Evolutionary conservation across 2,113 vertebrate species (phyloP), one percentile per base, ranked within the genome.

Genomic region (Columba janthina): DNA sequence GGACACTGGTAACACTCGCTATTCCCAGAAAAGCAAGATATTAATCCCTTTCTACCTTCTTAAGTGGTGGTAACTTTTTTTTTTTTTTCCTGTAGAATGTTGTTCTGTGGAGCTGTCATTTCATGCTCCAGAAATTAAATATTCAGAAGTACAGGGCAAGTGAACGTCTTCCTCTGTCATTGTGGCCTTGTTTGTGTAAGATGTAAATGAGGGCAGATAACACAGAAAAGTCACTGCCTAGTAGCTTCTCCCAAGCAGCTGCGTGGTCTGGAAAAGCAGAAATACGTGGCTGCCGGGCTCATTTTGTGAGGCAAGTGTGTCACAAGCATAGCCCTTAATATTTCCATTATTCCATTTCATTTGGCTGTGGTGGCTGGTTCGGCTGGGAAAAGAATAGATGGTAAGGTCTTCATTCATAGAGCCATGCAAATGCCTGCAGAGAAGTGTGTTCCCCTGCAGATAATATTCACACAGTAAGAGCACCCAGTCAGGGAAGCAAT

Each of bases 161-260:
- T 79, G 87, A 92, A 65, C 74, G 36, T 83, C 75, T 88, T 93
- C 48, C 50, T 79, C 54, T 93, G 80, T 91, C 66, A 65, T 61
- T 92, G 84, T 77, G 78, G n/a, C 71, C 90, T 90, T 92, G 71
- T 95, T 94, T 94, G 91, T 83, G 44, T 86, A 93, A 94, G 83
- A 93, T 91, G 79, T 88, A 97, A 96, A 93, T 84, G 78, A 94
- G 60, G 54, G 32, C n/a, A 76, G 77, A 95, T 82, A 90, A 88
- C 84, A n/a, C 53, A 87, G 62, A 83, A 57, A 34, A 84, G 22
- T 73, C 22, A 58, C 40, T 58, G 40, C 36, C 48, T 90, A 31
- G 76, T 81, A 88, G 85, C 50, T 94, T 93, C 90, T 85, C 34
- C 82, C 29, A 87, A 80, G 64, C 57, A 90, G 67, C 81, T 90